phyloP scores from a whole-genome alignment of 2,888 invertebrate species.

The Pterostichus niger region DNA sequence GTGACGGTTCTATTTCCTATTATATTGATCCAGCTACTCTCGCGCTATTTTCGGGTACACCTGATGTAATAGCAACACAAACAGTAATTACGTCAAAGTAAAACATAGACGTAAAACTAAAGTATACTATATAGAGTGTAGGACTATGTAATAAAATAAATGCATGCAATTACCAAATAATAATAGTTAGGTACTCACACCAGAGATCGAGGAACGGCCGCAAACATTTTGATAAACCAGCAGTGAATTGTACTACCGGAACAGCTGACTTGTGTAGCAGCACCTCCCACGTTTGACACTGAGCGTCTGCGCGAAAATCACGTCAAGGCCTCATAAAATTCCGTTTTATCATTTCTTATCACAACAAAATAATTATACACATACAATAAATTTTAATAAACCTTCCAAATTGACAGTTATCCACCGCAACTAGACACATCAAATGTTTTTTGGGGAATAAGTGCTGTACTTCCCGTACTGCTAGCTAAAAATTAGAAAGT shows the following conservation, averaged over 20 bases:
- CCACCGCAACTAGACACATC: too few relatives aligned
- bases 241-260: constrained; percentile 51
- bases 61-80: constrained; percentile 63
- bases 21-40: constrained; percentile 67
- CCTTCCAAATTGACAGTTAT: background rate
- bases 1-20: constrained; percentile 17
- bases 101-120: background rate
- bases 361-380: background rate
- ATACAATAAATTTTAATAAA: background rate
- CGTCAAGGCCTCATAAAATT: constrained; percentile 46
- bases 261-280: constrained; percentile 60
- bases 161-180: constrained; percentile 22
- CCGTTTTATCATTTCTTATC: constrained; percentile 22
- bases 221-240: constrained; percentile 72
- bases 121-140: background rate
- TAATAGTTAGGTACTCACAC: constrained; percentile 72
- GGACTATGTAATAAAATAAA: background rate
- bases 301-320: constrained; percentile 61
- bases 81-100: constrained; percentile 31
- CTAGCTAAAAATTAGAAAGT: background rate
- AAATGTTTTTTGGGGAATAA: background rate
- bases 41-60: constrained; percentile 68
- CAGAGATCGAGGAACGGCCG: constrained; percentile 73
- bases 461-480: background rate
- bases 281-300: constrained; percentile 34